These are phyloP conservation scores for Meteorus sp. DNA, from an alignment of 1,140 invertebrate species.

Conservation along the genomic window DNA sequence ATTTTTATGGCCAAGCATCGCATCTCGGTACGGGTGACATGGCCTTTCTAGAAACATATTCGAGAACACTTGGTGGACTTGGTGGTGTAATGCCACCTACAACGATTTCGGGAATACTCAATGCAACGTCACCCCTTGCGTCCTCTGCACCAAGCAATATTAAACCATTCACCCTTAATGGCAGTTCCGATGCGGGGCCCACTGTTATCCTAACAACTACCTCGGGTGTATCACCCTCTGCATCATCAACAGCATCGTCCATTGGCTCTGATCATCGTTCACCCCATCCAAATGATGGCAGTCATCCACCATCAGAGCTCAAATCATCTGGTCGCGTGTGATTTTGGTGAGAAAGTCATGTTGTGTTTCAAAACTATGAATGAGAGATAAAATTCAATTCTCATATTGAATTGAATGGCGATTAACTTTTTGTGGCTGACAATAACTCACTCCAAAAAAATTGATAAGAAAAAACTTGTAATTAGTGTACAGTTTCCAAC, in stretches of 20 bases:
- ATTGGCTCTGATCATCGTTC: slow-evolving; percentile 52
- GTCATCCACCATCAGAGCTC: slow-evolving; percentile 46
- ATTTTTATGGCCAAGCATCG: slow-evolving; percentile 61
- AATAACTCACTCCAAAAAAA: slow-evolving; percentile 51
- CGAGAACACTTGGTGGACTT: slow-evolving; percentile 60
- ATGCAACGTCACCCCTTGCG: slow-evolving; percentile 34
- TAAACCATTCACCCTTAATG: slow-evolving; percentile 42
- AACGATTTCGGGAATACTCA: slow-evolving; percentile 45
- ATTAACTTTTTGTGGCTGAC: slow-evolving; percentile 48
- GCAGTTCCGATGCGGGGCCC: slow-evolving; percentile 24
- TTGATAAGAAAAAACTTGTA: slow-evolving; percentile 44
- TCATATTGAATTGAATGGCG: background rate
- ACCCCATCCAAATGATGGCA: slow-evolving; percentile 44
- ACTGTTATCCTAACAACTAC: slow-evolving; percentile 44
- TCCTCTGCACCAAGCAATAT: slow-evolving; percentile 47
- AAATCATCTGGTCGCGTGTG: slow-evolving; percentile 57
- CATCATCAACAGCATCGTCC: slow-evolving; percentile 55
- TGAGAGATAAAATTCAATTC: background rate
- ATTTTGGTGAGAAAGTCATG: slow-evolving; percentile 31
- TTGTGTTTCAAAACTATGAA: slow-evolving; percentile 1
- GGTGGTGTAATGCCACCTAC: slow-evolving; percentile 49
- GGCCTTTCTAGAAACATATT: slow-evolving; percentile 68
- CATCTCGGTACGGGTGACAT: slow-evolving; percentile 60
- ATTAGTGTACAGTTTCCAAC: slow-evolving; percentile 57
- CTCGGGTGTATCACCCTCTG: slow-evolving; percentile 53